Conservation (phyloP, 2,113 vertebrate genomes). For the Columba livia region DNA sequence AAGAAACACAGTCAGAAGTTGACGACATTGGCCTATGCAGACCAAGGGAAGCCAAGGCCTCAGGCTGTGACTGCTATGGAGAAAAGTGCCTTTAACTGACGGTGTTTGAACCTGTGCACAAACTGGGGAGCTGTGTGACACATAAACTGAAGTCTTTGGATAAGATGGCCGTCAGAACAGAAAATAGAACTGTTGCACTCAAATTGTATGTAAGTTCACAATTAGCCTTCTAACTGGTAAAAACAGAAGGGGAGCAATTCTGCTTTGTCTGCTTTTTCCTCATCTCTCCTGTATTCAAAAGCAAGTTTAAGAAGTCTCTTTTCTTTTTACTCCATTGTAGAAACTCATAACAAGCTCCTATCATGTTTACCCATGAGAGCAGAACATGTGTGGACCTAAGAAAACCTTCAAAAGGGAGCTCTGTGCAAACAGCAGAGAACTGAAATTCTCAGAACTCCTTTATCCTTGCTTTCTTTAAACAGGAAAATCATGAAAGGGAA, state of each 20-base stretch:
- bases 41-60: not conserved
- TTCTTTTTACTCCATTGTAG: not conserved
- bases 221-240: not conserved
- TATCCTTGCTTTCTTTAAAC: not conserved
- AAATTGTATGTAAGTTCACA: not conserved
- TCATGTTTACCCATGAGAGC: not conserved
- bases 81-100: not conserved
- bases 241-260: not conserved
- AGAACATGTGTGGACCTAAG: not conserved
- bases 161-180: not conserved
- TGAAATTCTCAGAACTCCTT: not conserved
- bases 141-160: not conserved
- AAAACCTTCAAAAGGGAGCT: not conserved
- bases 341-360: not conserved
- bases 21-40: not conserved
- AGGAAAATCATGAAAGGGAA: not conserved
- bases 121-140: not conserved
- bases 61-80: not conserved
- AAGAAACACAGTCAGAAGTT: not conserved
- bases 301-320: not conserved
- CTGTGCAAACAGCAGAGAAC: not conserved
- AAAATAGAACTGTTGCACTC: not conserved
- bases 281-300: not conserved
- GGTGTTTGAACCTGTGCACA: not conserved
- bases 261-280: not conserved